A percentile compares a stretch with the other conserved stretches of the same genome.
Conservation (phyloP, 2,113 vertebrate genomes). For the Sylvia atricapilla region DNA sequence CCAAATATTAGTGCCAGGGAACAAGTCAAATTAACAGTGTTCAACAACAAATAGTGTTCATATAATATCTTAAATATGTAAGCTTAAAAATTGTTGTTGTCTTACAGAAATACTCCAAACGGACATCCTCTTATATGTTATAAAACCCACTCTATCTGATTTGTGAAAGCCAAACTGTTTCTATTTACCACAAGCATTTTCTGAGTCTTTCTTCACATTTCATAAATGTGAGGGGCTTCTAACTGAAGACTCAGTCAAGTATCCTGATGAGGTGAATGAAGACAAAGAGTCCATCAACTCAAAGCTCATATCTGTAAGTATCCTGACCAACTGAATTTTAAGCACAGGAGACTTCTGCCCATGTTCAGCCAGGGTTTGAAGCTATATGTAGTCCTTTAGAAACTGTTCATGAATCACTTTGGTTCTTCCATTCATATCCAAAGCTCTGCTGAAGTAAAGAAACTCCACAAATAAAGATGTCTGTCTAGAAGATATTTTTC, state of each 20-base stretch:
- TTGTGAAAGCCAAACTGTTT: neutral
- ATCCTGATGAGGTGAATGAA: neutral
- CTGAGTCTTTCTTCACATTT: neutral
- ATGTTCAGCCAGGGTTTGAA: neutral
- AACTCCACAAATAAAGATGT: neutral
- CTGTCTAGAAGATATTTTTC: neutral
- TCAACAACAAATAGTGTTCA: neutral
- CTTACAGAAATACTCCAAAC: neutral
- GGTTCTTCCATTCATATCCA: neutral
- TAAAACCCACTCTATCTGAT: neutral
- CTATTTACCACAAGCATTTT: neutral
- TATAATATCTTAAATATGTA: neutral
- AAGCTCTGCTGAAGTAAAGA: neutral
- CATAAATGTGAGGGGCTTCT: neutral
- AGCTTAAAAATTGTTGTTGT: neutral
- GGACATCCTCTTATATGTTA: neutral
- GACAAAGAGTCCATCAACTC: neutral
- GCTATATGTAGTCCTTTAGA: neutral
- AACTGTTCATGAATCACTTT: neutral
- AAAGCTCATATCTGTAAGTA: neutral
- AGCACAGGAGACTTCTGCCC: neutral
- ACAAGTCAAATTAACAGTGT: neutral
- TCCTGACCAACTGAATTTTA: neutral
- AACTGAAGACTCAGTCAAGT: neutral
- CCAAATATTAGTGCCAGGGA: neutral